phyloP scores from a whole-genome alignment of 2,797 vertebrate species.

The Melanotaenia parkinsoni region DNA sequence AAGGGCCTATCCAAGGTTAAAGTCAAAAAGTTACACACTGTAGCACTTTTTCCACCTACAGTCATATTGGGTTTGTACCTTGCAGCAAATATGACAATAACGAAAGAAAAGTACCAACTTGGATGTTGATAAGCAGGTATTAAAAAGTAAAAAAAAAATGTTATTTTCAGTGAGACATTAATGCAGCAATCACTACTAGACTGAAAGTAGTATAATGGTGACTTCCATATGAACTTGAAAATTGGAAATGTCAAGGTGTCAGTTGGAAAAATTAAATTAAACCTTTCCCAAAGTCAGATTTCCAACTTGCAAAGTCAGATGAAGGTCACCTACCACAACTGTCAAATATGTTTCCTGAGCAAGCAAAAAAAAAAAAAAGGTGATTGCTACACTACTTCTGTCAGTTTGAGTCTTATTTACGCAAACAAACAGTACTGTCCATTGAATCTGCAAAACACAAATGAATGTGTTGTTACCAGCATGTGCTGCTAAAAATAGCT shows the following conservation, averaged over 20 bases:
- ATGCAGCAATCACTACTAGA: neutral
- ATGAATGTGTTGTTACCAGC: neutral
- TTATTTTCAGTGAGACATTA: neutral
- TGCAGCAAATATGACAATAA: neutral
- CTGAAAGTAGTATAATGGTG: neutral
- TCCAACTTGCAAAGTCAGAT: neutral
- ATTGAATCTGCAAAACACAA: neutral
- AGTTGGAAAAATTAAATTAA: neutral
- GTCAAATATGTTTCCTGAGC: neutral
- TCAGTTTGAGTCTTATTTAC: neutral
- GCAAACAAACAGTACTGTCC: neutral
- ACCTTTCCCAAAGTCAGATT: neutral
- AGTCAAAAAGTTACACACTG: neutral
- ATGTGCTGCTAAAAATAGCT: neutral
- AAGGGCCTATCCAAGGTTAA: neutral
- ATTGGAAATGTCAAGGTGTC: neutral
- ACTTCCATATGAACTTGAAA: neutral
- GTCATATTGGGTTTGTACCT: neutral
- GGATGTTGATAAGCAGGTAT: neutral
- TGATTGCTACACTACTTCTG: neutral
- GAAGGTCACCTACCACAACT: neutral
- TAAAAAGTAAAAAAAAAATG: neutral
- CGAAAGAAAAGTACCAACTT: neutral
- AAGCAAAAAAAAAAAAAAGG: neutral
- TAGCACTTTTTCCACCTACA: too few species aligned